Base-by-base conservation (phyloP, 2,113 vertebrate species). In the Benthochromis sp. region DNA sequence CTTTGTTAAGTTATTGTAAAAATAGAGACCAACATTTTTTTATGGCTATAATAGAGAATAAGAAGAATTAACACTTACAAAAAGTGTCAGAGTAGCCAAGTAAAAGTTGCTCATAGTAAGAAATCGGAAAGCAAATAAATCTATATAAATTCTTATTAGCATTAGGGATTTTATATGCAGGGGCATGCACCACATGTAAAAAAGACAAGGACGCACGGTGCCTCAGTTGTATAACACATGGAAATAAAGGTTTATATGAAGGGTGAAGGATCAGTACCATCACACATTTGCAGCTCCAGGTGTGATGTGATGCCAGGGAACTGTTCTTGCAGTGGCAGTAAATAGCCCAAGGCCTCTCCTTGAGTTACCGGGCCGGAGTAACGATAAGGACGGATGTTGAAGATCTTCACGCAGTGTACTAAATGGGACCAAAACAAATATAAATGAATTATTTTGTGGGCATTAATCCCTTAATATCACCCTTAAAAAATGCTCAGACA, bases 251-350 rank as follows among this genome's bases (percentile, higher is more conserved):
- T 9, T 95, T 87, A 96, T n/a, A 96, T 92, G 61, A 95, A 95
- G 43, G 88, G 86, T 4, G 94, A 89, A 17, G 96, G 94, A 92
- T 96, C 94, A 9, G 88, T 84, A 43, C 80, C 82, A 19, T 96
- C 95, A 84, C 95, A 95, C 94, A 95, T 95, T 80, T 93, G 95
- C 47, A 96, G 88, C 80, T 95, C 89, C 89, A 96, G 36, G 83
- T 96, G 95, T 27, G 94, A 95, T 21, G 95, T 93, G 91, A 96
- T 94, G 40, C 95, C 95, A 5, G 94, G 84, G 85, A 94, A 94
- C 5, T 76, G 79, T 1, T 95, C 95, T 88, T 96, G 95, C n/a
- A 95, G 91, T 0, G 93, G 95, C 54, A 95, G 43, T 73, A 95
- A 54, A 34, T 96, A 95, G n/a, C 95, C 96, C 83, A 96, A 40